phyloP scores from a whole-genome alignment of 2,888 invertebrate species.

The Euphydryas editha region DNA sequence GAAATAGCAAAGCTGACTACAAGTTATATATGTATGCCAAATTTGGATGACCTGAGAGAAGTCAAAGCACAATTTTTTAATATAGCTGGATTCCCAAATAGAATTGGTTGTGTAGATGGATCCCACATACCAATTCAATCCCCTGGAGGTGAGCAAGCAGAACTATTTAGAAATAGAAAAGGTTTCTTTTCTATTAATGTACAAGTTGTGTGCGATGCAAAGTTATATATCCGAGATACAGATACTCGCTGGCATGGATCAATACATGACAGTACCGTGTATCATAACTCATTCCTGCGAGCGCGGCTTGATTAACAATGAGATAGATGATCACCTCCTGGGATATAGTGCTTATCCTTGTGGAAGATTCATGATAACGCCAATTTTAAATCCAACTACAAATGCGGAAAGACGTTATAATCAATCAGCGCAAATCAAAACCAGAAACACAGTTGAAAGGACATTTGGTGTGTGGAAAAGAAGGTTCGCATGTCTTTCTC shows the following conservation, averaged over 20 bases:
- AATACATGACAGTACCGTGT: slow-evolving; percentile 15
- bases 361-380: slow-evolving; percentile 27
- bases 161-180: slow-evolving; percentile 34
- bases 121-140: neutral
- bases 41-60: neutral
- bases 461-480: slow-evolving; percentile 43
- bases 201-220: slow-evolving; percentile 24
- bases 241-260: slow-evolving; percentile 16
- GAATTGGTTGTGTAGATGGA: slow-evolving; percentile 37
- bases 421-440: slow-evolving; percentile 39
- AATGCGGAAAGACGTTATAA: slow-evolving; percentile 36
- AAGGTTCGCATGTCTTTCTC: slow-evolving; percentile 37
- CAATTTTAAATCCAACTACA: slow-evolving; percentile 32
- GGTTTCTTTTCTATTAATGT: slow-evolving; percentile 33
- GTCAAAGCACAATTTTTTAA: neutral
- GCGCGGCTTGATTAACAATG: slow-evolving; percentile 11
- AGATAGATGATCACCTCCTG: slow-evolving; percentile 27
- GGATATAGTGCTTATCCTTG: slow-evolving; percentile 21
- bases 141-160: slow-evolving; percentile 20
- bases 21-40: slow-evolving; percentile 15
- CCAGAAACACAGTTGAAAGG: slow-evolving; percentile 42
- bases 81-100: slow-evolving; percentile 24
- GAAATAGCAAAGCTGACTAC: slow-evolving; percentile 26
- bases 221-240: slow-evolving; percentile 2
- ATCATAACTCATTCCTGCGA: slow-evolving; percentile 10